phyloP scores from a whole-genome alignment of 2,888 invertebrate species.

The Griposia aprilina region DNA sequence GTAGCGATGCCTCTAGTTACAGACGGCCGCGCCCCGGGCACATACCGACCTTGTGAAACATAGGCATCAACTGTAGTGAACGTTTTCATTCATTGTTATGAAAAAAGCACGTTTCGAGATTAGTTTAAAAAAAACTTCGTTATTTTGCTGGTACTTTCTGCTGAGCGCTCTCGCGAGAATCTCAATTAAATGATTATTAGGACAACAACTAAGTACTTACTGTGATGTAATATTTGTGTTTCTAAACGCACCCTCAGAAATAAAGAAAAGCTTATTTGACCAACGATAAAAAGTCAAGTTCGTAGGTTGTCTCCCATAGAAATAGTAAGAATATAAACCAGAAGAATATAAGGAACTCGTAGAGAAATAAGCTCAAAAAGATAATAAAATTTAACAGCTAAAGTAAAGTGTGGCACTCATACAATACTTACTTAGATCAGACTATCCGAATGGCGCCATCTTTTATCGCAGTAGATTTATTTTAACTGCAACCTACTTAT shows the following conservation, averaged over 20 bases:
- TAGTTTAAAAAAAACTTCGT: not conserved
- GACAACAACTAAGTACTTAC: not conserved
- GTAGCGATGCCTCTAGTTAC: slow-evolving; percentile 39
- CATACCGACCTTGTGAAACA: slow-evolving; percentile 57
- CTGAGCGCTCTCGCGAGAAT: not conserved
- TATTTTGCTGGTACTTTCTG: not conserved
- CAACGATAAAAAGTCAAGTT: no score
- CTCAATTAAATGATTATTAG: not conserved
- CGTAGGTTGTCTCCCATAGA: no score
- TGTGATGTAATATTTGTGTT: no score
- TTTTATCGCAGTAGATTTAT: slow-evolving; percentile 36
- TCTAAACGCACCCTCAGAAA: no score
- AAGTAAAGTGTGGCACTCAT: not conserved
- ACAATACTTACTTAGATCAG: not conserved
- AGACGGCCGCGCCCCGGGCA: slow-evolving; percentile 55
- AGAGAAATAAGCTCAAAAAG: not conserved
- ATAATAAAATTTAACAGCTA: not conserved
- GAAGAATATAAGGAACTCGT: no score
- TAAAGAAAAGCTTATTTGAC: no score
- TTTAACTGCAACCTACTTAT: slow-evolving; percentile 20
- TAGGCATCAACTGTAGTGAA: not conserved
- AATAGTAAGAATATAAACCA: no score
- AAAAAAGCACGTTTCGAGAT: not conserved
- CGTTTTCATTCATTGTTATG: slow-evolving; percentile 36
- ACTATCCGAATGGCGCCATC: slow-evolving; percentile 4